Percentiles rank a stretch among this genome's conserved stretches.
These are phyloP conservation scores for Drosophila emarginata DNA, from an alignment of 2,888 invertebrate genomes.

Conservation along the genomic window DNA sequence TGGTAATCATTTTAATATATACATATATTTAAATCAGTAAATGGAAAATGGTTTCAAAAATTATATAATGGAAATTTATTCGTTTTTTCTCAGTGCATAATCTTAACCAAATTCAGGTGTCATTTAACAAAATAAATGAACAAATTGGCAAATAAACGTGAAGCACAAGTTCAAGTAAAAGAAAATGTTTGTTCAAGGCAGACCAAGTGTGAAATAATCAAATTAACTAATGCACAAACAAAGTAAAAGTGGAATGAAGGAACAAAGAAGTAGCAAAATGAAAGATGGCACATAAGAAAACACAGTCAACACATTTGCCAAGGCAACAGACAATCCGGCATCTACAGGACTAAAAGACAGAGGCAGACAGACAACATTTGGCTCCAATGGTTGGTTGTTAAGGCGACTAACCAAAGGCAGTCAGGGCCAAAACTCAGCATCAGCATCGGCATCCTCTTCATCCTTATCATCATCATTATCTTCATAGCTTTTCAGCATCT, in stretches of 20 bases:
- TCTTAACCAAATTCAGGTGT: background rate
- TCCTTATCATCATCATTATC: background rate
- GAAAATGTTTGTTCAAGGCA: slow-evolving; percentile 60
- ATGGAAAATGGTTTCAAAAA: background rate
- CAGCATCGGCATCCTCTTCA: slow-evolving; percentile 6
- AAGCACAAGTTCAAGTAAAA: slow-evolving; percentile 19
- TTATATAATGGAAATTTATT: background rate
- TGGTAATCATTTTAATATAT: no score
- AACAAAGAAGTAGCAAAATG: background rate
- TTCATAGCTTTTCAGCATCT: background rate
- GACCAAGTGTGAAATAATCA: slow-evolving; percentile 74
- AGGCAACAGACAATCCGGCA: slow-evolving; percentile 20
- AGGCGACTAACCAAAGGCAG: slow-evolving; percentile 4
- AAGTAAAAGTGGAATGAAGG: slow-evolving; percentile 4
- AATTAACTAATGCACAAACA: slow-evolving; percentile 62
- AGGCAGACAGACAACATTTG: background rate
- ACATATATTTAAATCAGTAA: no score
- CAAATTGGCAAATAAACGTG: slow-evolving; percentile 49
- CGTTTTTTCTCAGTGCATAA: background rate
- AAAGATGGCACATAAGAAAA: background rate
- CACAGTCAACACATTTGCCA: slow-evolving; percentile 37
- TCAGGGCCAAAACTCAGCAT: slow-evolving; percentile 16
- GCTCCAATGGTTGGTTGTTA: slow-evolving; percentile 8
- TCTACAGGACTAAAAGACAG: slow-evolving; percentile 3
- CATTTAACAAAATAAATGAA: slow-evolving; percentile 14